phyloP scores from a whole-genome alignment of 2,888 invertebrate genomes.

The Cyaniris semiargus region DNA sequence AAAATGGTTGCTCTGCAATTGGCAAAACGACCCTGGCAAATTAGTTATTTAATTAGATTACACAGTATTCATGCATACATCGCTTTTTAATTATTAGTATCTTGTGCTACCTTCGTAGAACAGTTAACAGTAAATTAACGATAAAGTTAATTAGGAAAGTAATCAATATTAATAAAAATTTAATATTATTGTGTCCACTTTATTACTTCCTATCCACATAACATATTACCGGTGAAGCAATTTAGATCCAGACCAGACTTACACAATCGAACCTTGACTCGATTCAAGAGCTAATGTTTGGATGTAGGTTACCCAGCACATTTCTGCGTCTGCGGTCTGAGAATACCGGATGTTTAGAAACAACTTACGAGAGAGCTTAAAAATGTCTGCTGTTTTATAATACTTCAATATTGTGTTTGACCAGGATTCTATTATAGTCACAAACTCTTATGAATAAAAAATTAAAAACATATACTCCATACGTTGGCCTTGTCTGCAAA shows the following conservation, averaged over 20 bases:
- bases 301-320: not conserved
- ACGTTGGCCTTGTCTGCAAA: no score
- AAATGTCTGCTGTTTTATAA: not conserved
- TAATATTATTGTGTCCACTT: not conserved
- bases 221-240: not conserved
- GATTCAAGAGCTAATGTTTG: constrained; percentile 9
- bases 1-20: no score
- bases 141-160: not conserved
- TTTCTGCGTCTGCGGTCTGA: constrained; percentile 1
- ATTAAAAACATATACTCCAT: no score
- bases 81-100: no score
- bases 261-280: constrained; percentile 9
- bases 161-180: not conserved
- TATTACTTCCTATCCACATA: constrained; percentile 15
- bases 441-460: no score
- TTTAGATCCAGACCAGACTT: constrained; percentile 7
- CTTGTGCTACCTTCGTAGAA: no score
- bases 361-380: not conserved
- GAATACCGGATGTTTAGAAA: not conserved
- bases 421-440: no score
- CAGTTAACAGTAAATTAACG: not conserved
- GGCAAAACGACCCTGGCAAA: no score
- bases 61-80: no score
- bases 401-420: not conserved
- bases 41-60: no score